Conservation (phyloP, 2,888 invertebrate genomes). For the Agapetus fuscipes region DNA sequence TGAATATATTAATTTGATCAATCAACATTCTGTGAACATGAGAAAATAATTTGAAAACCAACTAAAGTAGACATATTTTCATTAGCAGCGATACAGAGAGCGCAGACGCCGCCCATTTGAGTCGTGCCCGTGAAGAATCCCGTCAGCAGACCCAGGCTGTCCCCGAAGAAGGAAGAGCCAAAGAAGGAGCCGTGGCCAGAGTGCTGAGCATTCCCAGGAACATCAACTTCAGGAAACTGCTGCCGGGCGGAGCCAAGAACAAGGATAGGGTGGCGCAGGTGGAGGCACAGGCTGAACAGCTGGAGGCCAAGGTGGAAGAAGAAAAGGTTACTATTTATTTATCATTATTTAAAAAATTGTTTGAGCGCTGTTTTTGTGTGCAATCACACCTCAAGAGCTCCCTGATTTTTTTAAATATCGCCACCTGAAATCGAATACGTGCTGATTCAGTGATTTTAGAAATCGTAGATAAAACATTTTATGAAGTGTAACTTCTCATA, state of each 20-base stretch:
- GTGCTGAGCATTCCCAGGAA: constrained; percentile 9
- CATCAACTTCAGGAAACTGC: constrained; percentile 14
- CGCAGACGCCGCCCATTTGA: constrained; percentile 29
- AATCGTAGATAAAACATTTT: no score
- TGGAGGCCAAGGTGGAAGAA: constrained; percentile 12
- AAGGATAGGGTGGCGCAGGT: constrained; percentile 18
- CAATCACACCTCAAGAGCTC: no score
- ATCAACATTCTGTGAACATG: no score
- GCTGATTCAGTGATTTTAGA: no score
- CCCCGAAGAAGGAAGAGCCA: background rate
- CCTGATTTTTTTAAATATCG: background rate
- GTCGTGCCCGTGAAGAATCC: constrained; percentile 2
- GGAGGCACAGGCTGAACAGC: constrained; percentile 1
- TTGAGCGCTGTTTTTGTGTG: no score
- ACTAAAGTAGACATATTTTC: no score
- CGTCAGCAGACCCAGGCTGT: constrained; percentile 1
- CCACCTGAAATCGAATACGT: background rate
- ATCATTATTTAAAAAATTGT: background rate
- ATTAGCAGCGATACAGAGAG: constrained; percentile 46
- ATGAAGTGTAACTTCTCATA: no score
- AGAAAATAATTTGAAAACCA: no score
- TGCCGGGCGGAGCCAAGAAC: constrained; percentile 18
- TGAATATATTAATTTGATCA: no score
- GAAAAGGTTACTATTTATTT: constrained; percentile 9
- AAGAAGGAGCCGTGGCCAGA: constrained; percentile 3